Base-by-base conservation (phyloP, 2,113 vertebrate species). In the Bubo scandiacus region DNA sequence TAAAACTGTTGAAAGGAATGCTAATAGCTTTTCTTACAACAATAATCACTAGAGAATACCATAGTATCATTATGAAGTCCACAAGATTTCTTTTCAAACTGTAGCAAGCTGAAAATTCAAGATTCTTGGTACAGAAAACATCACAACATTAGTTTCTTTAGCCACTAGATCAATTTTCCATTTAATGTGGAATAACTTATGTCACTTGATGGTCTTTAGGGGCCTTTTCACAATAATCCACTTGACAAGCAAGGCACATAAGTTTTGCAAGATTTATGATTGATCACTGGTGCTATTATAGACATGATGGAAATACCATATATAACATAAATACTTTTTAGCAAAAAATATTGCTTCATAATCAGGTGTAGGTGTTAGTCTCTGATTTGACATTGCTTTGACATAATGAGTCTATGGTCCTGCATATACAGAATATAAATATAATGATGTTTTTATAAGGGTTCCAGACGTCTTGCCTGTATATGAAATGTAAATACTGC, bases 361-460 rank as follows among this genome's bases (percentile, higher is more conserved):
- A 95, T 94, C 89, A 94, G 51, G 30, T 81, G n/a, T 96, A 95
- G 83, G 87, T 94, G 91, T 96, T 94, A 91, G 82, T 84, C 61
- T 75, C 92, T 91, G 88, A 88, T 95, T 94, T 97, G 94, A 68
- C 92, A 89, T 83, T 1, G 1, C 36, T 91, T 94, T 94, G 71
- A 94, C 88, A 96, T 93, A 96, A 96, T 73, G 71, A 96, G 57
- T 36, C 63, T 90, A 83, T 82, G 84, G 80, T 95, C 85, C 93
- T 93, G 77, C 52, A 71, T 86, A 86, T 68, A 78, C 61, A 93
- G 82, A 86, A 96, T 83, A 91, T 96, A 95, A 96, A 94, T 94
- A 92, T 95, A 94, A 95, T 93, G 45, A 90, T 97, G 83, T 97
- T 96, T 97, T 97, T 54, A 58, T 86, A 96, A 95, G 89, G 19